Percentiles rank a stretch among this genome's conserved stretches.
These are phyloP conservation scores for Ametastegia equiseti DNA, from an alignment of 2,888 invertebrate species.

Conservation along the genomic window DNA sequence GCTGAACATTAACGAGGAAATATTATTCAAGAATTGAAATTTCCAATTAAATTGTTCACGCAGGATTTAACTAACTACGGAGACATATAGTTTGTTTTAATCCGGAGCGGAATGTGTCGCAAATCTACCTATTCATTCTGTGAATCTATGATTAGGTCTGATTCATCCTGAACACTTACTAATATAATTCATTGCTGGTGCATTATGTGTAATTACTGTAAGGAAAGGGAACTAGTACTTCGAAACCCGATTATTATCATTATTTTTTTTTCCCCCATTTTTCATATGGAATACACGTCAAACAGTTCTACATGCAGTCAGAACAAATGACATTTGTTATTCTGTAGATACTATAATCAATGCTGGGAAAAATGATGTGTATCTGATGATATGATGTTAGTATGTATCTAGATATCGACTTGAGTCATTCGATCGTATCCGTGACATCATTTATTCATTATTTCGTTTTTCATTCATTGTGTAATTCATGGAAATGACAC, in stretches of 20 bases:
- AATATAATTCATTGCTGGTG: constrained; percentile 50
- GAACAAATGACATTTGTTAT: background rate
- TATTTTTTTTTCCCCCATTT: too few relatives aligned
- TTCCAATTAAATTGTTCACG: background rate
- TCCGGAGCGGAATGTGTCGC: background rate
- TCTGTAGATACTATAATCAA: background rate
- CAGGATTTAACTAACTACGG: background rate
- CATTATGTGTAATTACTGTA: constrained; percentile 9
- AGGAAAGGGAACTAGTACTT: background rate
- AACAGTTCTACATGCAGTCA: background rate
- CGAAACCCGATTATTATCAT: too few relatives aligned
- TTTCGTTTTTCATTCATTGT: background rate
- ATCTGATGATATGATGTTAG: background rate
- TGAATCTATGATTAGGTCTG: background rate
- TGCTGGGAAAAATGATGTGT: background rate
- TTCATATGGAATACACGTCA: background rate
- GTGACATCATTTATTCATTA: background rate
- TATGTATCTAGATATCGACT: background rate
- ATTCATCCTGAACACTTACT: background rate
- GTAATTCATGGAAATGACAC: background rate
- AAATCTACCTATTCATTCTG: background rate
- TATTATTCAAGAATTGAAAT: constrained; percentile 66
- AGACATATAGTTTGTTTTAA: background rate
- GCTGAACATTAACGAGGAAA: constrained; percentile 65
- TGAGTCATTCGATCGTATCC: background rate